Evolutionary conservation across 2,113 vertebrate species (phyloP), one percentile per base, ranked within the genome.

Genomic region (Columbina picui): DNA sequence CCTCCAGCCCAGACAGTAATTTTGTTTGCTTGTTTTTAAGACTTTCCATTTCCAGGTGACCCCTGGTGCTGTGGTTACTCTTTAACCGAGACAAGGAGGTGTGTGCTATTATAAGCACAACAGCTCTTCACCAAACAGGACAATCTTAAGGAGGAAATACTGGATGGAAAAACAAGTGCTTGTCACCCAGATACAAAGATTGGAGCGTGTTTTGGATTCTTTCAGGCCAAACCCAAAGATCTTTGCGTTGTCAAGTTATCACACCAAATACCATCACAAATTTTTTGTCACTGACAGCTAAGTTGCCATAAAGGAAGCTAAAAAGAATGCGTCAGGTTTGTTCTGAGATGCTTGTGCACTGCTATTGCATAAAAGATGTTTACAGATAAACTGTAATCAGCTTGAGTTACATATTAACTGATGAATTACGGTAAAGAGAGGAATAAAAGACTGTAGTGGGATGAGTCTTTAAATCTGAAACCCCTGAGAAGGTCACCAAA

Each of bases 331-430:
- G 0, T 73, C 75, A 50, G 29, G 38, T 59, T 86, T 88, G 59
- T 84, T 96, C 73, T 0, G 21, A 75, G 75, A 87, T 68, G 69
- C 84, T 93, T 70, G 78, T 73, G 74, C 79, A 6, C 57, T 57
- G 53, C 78, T 96, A 59, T 84, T 87, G 79, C 87, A 89, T 81
- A 38, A 89, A 96, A 95, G 95, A 95, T 68, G 11, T 95, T 96
- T 95, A 75, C 32, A 97, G 96, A 95, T 96, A 96, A 96, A 83
- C 95, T 93, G 69, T 93, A 96, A 97, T 97, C 94, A 90, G 82
- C 87, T 82, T n/a, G 7, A 93, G 94, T 98, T 97, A 95, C 38
- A 88, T 89, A 96, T 97, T 97, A 96, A 97, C 96, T 86, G 38
- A 93, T 97, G 96, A 97, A 76, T 97, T 95, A 97, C 87, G 68